Evolutionary conservation across 2,888 invertebrate species (phyloP).

Genomic region (Drosophila subquinaria): DNA sequence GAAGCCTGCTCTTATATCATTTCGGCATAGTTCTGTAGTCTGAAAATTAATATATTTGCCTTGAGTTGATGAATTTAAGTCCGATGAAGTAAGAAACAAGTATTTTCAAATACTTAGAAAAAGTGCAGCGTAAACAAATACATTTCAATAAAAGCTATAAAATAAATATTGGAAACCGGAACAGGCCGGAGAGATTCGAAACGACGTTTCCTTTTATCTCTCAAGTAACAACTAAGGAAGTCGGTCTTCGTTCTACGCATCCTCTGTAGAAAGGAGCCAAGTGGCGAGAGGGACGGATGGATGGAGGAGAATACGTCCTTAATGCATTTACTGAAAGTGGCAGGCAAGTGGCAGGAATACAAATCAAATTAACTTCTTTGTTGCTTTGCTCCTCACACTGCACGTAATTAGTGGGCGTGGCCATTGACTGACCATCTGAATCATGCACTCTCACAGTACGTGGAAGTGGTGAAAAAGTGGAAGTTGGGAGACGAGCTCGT

Average conservation of each 20-base stretch:
- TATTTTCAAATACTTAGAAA: no score
- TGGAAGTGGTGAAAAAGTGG: background rate
- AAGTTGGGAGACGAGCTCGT: background rate
- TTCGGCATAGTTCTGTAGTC: no score
- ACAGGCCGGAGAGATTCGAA: background rate
- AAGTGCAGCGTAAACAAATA: no score
- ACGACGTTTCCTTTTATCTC: conserved; percentile 1
- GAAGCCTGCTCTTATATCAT: no score
- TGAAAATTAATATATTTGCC: no score
- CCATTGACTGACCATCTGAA: conserved; percentile 36
- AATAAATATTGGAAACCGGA: no score
- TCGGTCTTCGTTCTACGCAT: background rate
- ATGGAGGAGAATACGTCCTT: conserved; percentile 23
- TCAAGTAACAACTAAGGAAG: background rate
- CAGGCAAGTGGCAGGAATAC: conserved; percentile 71
- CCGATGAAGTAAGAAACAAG: no score
- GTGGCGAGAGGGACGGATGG: background rate
- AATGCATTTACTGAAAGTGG: conserved; percentile 25
- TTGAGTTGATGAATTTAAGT: no score
- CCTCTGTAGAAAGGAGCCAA: background rate
- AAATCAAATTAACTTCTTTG: conserved; percentile 70
- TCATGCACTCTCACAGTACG: conserved; percentile 27
- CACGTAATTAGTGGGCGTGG: conserved; percentile 46
- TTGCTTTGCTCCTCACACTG: conserved; percentile 12
- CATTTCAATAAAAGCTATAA: no score